Base-by-base conservation (phyloP, 2,797 vertebrate species). In the Psittacula echo region DNA sequence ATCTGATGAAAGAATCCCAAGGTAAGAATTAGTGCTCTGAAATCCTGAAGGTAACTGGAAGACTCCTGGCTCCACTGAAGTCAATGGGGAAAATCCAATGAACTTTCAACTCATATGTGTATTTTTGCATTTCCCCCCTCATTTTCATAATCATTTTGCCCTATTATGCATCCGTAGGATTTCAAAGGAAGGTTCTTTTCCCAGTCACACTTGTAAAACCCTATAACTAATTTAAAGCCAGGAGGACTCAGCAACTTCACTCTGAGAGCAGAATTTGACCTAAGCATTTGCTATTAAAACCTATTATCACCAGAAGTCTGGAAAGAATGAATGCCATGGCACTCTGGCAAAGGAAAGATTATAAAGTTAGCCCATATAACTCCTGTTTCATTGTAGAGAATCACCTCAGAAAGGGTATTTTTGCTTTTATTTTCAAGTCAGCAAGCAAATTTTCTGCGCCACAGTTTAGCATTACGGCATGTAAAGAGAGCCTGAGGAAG, bases 11-110 rank as follows among this genome's bases (percentile, higher is more conserved):
- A 90, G 73, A 47, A 65, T 84, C 21, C 45, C 0, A 2, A 94
- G 48, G 74, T 83, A 87, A 94, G 61, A 87, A 48, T 81, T 54
- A 54, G 21, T 89, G 23, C 37, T 90, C 42, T 93, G 83, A 86
- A 89, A 79, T 82, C 53, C 47, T 48, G 42, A 78, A 79, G 22
- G 62, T 54, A 68, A 48, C 45, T 72, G 32, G 30, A 87, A 93
- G 22, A 34, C 26, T 76, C 8, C 67, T 67, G 60, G 8, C 11
- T 94, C 29, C 27, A 19, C 7, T 84, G 73, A 92, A 75, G 42
- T 66, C 20, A 68, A 41, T 15, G 7, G 12, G 32, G 50, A 78
- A 94, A 94, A 85, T 79, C 13, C 21, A 4, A 42, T 61, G 26
- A 90, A 83, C 14, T 80, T 90, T 50, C 42, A 77, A 42, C 4